phyloP scores from a whole-genome alignment of 2,113 vertebrate species.

The Hippocampus mohnikei region DNA sequence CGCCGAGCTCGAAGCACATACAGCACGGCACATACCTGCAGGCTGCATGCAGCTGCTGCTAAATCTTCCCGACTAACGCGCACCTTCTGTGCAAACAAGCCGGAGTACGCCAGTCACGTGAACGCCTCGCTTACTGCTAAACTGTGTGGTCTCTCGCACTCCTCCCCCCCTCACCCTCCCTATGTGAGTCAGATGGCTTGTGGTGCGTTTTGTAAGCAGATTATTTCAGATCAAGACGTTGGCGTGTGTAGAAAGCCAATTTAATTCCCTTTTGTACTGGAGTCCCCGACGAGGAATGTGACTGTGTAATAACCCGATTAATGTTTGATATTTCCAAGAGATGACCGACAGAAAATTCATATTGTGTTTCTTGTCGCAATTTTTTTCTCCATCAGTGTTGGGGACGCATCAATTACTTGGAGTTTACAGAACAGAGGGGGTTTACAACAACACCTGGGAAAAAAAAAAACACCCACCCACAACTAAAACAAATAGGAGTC shows the following conservation, averaged over 20 bases:
- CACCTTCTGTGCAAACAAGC: conserved; percentile 67
- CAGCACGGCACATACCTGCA: conserved; percentile 56
- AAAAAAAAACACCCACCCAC: conserved; percentile 16
- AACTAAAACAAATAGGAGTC: conserved; percentile 22
- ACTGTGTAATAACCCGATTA: neutral
- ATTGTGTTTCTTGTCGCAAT: too few relatives aligned
- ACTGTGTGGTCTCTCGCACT: conserved; percentile 9
- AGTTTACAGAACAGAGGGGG: neutral
- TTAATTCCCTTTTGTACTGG: conserved; percentile 4
- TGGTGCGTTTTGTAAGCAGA: conserved; percentile 1
- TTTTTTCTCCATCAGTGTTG: too few relatives aligned
- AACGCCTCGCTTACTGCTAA: conserved; percentile 3
- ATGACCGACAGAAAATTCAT: neutral
- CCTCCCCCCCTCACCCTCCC: neutral
- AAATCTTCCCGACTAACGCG: conserved; percentile 65
- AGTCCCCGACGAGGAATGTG: conserved; percentile 21
- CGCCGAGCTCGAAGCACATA: neutral
- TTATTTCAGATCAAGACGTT: conserved; percentile 11
- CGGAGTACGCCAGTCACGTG: conserved; percentile 26
- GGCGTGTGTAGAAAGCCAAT: neutral
- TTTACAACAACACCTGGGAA: conserved; percentile 13
- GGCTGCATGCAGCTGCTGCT: conserved; percentile 57
- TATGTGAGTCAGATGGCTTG: conserved; percentile 4
- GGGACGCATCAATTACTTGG: neutral
- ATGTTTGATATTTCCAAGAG: neutral